Percentiles rank a stretch among this genome's conserved stretches.
phyloP scores from a whole-genome alignment of 2,113 vertebrate genomes.

The Phocoena sinus region DNA sequence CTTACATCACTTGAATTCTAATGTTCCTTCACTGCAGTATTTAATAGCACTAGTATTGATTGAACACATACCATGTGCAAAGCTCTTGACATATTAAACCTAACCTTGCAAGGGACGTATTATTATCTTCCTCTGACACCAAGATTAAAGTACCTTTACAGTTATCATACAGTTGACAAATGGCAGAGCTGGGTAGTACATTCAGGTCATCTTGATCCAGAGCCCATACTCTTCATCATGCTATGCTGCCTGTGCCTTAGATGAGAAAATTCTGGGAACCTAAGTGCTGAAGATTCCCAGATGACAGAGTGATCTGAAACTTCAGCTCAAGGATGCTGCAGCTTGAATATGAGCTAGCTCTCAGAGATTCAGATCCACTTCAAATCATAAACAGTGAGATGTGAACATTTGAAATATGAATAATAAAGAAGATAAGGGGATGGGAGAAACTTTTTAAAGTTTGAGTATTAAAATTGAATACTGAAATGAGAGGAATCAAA shows the following conservation, averaged over 20 bases:
- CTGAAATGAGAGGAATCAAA: neutral
- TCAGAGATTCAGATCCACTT: neutral
- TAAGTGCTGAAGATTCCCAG: neutral
- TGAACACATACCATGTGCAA: neutral
- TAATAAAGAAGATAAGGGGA: neutral
- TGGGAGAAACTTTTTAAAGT: neutral
- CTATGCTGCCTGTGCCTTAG: neutral
- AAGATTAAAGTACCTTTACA: neutral
- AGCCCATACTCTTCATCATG: neutral
- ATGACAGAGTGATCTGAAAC: neutral
- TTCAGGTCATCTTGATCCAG: neutral
- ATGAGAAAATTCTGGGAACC: neutral
- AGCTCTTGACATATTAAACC: neutral
- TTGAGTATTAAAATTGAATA: neutral
- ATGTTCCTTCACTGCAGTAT: neutral
- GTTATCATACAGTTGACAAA: neutral
- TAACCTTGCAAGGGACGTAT: neutral
- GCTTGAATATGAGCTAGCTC: neutral
- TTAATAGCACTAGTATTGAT: neutral
- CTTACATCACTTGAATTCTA: neutral
- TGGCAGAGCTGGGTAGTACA: neutral
- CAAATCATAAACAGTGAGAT: neutral
- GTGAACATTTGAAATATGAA: neutral
- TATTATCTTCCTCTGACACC: neutral
- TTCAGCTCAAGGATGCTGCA: neutral